Evolutionary conservation across 2,113 vertebrate species (phyloP), one percentile per base, ranked within the genome.

Genomic region (Neogobius melanostomus): DNA sequence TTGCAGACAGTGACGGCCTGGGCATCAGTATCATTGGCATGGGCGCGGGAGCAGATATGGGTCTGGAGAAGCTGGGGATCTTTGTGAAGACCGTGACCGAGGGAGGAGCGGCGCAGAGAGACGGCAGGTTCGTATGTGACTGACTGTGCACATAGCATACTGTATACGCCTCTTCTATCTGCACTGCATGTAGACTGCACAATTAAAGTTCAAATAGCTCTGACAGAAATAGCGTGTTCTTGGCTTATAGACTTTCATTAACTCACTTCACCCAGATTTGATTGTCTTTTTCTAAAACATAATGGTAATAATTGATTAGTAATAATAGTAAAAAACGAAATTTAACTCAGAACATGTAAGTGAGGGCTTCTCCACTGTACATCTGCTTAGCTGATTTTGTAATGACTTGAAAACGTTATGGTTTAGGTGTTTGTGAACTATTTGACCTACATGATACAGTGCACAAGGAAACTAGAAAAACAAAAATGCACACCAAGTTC

Each of bases 1-100:
- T 74, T 2, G 21, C 0, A 99, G 97, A 97, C 84, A 94, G 93
- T 0, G 95, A 97, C 5, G 97, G 97, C 42, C 87, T 99, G 75
- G 97, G 97, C 4, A 98, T 99, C 92, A 98, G 97, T 82, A 99
- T 99, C 83, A 99, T 99, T 0, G 97, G 97, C 12, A 99, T 99
- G 97, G 97, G 97, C 0, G 97, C 96, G 0, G 97, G 97, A 16
- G 97, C 97, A 0, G 97, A 98, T 81, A 98, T 98, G 96, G 97
- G 97, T 50, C 93, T 99, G 87, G 97, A 98, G 90, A 98, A 99
- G 77, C 83, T 99, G 74, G 97, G 97, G 7, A 99, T 98, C 92
- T 99, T 99, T 0, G 96, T 99, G 65, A 99, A 99, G 92, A 98
- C 96, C 0, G 96, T 99, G 77, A 99, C 96, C 0, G 97, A 98